Conservation (phyloP, 2,113 vertebrate species). For the Danio rerio region DNA sequence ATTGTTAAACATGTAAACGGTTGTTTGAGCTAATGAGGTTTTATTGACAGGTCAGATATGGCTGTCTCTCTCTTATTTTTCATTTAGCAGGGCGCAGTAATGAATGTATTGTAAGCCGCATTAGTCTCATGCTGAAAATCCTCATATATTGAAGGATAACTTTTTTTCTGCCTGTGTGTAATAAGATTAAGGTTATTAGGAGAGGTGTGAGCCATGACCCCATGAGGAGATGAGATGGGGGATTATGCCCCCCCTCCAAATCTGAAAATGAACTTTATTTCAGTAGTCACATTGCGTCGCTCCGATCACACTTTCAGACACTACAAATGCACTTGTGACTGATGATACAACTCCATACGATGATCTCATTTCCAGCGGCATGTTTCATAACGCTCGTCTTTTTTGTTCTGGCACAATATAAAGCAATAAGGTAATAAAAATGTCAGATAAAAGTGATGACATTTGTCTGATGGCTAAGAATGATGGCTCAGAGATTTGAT, state of each 20-base stretch:
- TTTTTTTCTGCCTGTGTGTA: slow-evolving; percentile 45
- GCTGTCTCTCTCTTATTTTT: slow-evolving; percentile 32
- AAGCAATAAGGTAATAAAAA: neutral
- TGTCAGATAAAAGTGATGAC: neutral
- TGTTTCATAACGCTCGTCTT: neutral
- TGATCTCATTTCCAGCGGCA: slow-evolving; percentile 5
- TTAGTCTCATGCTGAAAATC: slow-evolving; percentile 48
- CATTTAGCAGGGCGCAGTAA: slow-evolving; percentile 15
- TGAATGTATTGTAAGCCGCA: slow-evolving; percentile 84
- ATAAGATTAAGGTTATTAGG: slow-evolving; percentile 60
- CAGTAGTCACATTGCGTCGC: neutral
- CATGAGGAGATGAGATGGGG: slow-evolving; percentile 48
- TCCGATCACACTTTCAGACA: slow-evolving; percentile 28
- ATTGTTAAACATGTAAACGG: neutral
- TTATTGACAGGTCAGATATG: neutral
- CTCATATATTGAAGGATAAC: slow-evolving; percentile 38
- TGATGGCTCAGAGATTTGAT: slow-evolving; percentile 18
- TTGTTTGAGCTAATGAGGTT: neutral
- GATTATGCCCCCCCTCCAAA: slow-evolving; percentile 28
- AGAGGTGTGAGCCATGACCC: slow-evolving; percentile 51
- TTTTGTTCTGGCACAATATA: slow-evolving; percentile 10
- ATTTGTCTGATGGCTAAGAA: slow-evolving; percentile 28
- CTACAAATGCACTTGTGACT: neutral
- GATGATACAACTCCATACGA: neutral
- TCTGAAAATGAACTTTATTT: slow-evolving; percentile 30